phyloP scores from a whole-genome alignment of 2,888 invertebrate species.

The Calameuta pallipes region DNA sequence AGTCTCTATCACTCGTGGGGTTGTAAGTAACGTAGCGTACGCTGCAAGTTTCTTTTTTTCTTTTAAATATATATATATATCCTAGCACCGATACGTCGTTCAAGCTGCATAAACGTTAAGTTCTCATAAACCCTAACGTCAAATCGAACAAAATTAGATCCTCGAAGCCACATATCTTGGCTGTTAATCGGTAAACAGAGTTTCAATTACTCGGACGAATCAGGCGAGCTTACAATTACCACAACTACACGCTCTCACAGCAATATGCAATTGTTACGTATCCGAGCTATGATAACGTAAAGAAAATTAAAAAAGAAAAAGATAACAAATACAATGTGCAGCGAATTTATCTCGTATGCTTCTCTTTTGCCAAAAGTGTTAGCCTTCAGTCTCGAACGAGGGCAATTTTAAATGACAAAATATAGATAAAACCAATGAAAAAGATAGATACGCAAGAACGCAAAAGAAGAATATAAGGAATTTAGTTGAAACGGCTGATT shows the following conservation, averaged over 20 bases:
- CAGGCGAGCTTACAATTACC: not conserved
- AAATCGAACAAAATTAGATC: not conserved
- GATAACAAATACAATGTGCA: not conserved
- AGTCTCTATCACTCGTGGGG: not conserved
- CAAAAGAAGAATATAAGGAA: not conserved
- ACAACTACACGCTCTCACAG: not conserved
- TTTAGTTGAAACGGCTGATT: not conserved
- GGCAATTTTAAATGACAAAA: not conserved
- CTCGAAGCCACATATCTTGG: not conserved
- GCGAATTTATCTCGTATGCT: not conserved
- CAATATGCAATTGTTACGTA: not conserved
- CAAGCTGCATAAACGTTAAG: not conserved
- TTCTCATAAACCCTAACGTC: not conserved
- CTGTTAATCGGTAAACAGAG: no score
- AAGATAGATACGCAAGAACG: not conserved
- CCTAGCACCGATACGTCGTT: not conserved
- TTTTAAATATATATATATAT: not conserved
- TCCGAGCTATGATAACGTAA: not conserved
- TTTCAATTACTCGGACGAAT: no score
- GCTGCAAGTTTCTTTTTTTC: not conserved
- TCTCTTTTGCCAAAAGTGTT: no score
- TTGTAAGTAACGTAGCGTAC: not conserved
- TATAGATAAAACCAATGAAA: not conserved
- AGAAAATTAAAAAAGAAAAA: not conserved
- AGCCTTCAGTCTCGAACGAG: not conserved